phyloP scores from a whole-genome alignment of 2,797 vertebrate species.

The Hypotaenidia philippensis region DNA sequence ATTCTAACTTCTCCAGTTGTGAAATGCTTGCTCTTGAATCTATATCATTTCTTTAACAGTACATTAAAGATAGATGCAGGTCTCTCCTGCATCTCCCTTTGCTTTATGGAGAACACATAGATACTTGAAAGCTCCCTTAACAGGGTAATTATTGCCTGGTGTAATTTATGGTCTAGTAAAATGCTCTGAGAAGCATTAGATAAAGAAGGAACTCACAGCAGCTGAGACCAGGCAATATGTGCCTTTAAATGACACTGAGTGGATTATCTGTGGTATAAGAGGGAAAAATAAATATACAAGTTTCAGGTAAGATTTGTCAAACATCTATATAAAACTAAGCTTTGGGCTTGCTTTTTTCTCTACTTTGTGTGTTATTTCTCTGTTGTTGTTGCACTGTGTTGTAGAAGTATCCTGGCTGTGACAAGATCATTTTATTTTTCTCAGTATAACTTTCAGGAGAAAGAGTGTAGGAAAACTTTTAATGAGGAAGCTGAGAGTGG shows the following conservation, averaged over 20 bases:
- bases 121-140: background rate
- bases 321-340: background rate
- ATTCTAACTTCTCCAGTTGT: background rate
- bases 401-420: background rate
- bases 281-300: background rate
- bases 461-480: background rate
- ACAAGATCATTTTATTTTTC: background rate
- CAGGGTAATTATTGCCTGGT: background rate
- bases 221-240: background rate
- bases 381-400: background rate
- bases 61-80: background rate
- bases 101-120: background rate
- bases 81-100: background rate
- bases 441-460: background rate
- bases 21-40: background rate
- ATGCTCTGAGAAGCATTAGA: background rate
- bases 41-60: background rate
- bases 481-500: background rate
- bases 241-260: rapidly evolving
- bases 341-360: background rate
- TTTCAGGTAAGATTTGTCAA: background rate
- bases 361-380: background rate
- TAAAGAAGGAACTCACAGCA: background rate
- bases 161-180: background rate
- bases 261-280: background rate